phyloP scores from a whole-genome alignment of 2,797 vertebrate species.

The Peromyscus melanophrys region DNA sequence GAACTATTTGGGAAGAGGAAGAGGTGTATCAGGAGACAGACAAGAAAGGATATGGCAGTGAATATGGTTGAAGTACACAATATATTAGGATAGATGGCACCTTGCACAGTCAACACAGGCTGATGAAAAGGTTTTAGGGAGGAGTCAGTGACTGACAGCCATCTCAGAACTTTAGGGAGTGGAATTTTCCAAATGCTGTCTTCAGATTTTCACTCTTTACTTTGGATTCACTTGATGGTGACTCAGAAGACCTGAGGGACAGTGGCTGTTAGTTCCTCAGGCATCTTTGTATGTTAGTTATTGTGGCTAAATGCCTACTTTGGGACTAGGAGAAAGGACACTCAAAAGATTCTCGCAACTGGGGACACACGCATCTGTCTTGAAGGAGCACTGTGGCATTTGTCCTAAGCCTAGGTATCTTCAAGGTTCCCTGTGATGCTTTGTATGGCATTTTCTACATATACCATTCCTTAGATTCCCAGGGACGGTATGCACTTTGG shows the following conservation, averaged over 20 bases:
- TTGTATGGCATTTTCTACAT: rapidly evolving
- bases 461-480: not conserved
- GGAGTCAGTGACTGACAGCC: not conserved
- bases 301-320: not conserved
- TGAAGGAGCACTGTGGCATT: no score
- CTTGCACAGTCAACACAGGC: not conserved
- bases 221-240: not conserved
- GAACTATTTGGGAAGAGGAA: not conserved
- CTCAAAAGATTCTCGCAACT: not conserved
- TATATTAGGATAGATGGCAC: not conserved
- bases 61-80: not conserved
- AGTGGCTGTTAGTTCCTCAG: not conserved
- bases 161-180: not conserved
- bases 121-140: not conserved
- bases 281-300: not conserved
- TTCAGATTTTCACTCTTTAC: not conserved
- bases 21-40: not conserved
- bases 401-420: not conserved
- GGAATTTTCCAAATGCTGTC: not conserved
- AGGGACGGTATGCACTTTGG: rapidly evolving
- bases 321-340: no score
- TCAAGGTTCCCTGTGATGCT: not conserved
- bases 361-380: not conserved
- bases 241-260: not conserved
- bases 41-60: not conserved